phyloP scores from a whole-genome alignment of 2,888 invertebrate species.

The Philonicus albiceps region DNA sequence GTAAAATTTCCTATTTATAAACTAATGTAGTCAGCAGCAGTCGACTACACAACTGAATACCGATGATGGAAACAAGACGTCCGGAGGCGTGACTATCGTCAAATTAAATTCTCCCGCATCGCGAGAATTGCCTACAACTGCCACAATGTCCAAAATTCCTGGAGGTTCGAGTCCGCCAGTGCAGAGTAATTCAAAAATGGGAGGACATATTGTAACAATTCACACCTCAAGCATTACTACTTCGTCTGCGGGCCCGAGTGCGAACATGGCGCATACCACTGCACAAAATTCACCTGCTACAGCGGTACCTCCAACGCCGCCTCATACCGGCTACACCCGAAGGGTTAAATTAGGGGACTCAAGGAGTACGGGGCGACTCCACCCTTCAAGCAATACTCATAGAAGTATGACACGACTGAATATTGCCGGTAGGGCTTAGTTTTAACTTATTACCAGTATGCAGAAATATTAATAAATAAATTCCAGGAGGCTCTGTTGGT shows the following conservation, averaged over 20 bases:
- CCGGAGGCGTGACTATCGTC: slow-evolving; percentile 81
- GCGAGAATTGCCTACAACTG: not conserved
- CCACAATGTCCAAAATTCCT: not conserved
- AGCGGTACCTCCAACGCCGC: slow-evolving; percentile 56
- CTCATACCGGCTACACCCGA: slow-evolving; percentile 66
- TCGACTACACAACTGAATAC: slow-evolving; percentile 53
- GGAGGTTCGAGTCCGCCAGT: not conserved
- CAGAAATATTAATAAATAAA: not conserved
- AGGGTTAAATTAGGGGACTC: slow-evolving; percentile 77
- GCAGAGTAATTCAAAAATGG: not conserved
- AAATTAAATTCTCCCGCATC: slow-evolving; percentile 69
- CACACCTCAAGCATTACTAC: slow-evolving; percentile 47
- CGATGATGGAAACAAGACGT: slow-evolving; percentile 73
- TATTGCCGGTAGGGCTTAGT: slow-evolving; percentile 67
- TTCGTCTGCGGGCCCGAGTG: slow-evolving; percentile 35
- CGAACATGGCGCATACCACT: slow-evolving; percentile 4
- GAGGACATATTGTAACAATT: slow-evolving; percentile 48
- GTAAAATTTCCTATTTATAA: not conserved
- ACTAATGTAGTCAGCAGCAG: slow-evolving; percentile 56
- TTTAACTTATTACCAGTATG: not conserved
- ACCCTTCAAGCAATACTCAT: slow-evolving; percentile 76
- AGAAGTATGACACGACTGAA: slow-evolving; percentile 82
- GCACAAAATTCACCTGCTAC: slow-evolving; percentile 28
- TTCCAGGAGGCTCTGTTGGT: slow-evolving; percentile 70
- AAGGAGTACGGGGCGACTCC: slow-evolving; percentile 76